Base-by-base conservation (phyloP, 2,797 vertebrate genomes). In the Eospalax fontanierii region DNA sequence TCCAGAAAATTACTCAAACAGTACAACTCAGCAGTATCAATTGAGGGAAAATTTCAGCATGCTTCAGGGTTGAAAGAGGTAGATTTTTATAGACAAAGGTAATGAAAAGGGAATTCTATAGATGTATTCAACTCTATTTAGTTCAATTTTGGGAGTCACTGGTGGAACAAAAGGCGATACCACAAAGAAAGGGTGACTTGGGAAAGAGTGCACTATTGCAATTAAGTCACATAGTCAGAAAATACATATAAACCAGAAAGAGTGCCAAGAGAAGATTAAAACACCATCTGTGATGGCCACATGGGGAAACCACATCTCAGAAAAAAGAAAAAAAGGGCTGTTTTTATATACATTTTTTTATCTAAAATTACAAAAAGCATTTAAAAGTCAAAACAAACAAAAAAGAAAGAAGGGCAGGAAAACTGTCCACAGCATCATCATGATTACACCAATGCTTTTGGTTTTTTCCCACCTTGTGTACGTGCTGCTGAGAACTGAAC, bases 291-390 rank as follows among this genome's bases (percentile, higher is more conserved):
- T 46, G 46, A 46, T 46, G 46, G 46, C 46, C 46, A 46, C 46
- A 46, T 11, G 46, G 46, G 5, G 11, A 46, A 46, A 11, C n/a
- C 46, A 46, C 11, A 46, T 46, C 46, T 46, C 11, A 11, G 46
- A 11, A 5, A n/a, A n/a, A n/a, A n/a, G n/a, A 46, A 46, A 90
- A 84, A 87, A 87, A 16, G 21, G 10, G 33, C 22, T 71, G n/a
- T 87, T 18, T 84, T 90, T 6, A 24, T 87, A 82, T 81, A 73
- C 22, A 43, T 73, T 54, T 96, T 87, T 75, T 75, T 93, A 91
- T 50, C 46, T 26, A 61, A 90, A 89, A 46, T 21, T 78, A 21
- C 10, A 65, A 70, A 82, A 63, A 40, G 35, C 0, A 1, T 26
- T 84, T 70, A 54, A 94, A 89, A 78, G 46, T 30, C 86, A 40